phyloP scores from a whole-genome alignment of 2,113 vertebrate genomes.

The Dicaeum eximium region DNA sequence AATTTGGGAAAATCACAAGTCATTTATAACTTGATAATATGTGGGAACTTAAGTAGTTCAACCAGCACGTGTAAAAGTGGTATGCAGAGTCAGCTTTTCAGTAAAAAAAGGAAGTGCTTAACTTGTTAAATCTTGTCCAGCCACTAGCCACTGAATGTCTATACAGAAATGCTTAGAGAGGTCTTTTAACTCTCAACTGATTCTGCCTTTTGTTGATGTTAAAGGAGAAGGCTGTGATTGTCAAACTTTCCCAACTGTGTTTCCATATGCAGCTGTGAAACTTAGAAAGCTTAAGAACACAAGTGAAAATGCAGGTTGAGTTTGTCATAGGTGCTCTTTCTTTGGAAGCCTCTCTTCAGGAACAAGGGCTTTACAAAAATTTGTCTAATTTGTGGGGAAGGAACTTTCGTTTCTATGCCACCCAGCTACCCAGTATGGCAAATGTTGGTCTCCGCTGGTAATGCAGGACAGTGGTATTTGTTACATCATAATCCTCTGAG shows the following conservation, averaged over 20 bases:
- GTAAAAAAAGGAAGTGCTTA: slow-evolving; percentile 37
- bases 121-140: slow-evolving; percentile 49
- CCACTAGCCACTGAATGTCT: background rate
- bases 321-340: background rate
- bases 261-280: background rate
- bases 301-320: background rate
- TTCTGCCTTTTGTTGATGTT: background rate
- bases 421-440: background rate
- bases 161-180: slow-evolving; percentile 7
- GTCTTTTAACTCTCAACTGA: background rate
- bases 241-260: background rate
- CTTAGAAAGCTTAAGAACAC: background rate
- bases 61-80: background rate
- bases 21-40: background rate
- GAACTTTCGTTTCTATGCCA: background rate
- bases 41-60: background rate
- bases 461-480: background rate
- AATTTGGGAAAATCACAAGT: background rate
- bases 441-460: background rate
- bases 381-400: background rate
- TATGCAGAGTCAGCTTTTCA: background rate
- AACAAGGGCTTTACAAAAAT: background rate
- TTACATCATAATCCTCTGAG: background rate
- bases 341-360: background rate
- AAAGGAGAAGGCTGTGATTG: background rate